Evolutionary conservation across 2,113 vertebrate species (phyloP), one percentile per base, ranked within the genome.

Genomic region (Triplophysa siluroides): DNA sequence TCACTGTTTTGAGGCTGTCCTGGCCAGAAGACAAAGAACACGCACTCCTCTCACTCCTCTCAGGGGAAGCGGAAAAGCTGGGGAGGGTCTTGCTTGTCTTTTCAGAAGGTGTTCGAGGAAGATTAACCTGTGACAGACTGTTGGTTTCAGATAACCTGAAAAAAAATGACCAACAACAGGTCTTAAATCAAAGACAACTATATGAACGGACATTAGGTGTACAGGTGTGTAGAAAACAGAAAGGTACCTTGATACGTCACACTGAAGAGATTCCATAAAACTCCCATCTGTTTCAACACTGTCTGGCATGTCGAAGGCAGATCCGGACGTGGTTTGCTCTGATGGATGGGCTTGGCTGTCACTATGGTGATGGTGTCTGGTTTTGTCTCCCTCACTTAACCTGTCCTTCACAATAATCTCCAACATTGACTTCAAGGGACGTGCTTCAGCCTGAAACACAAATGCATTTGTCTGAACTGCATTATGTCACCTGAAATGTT

Each of bases 381-480:
- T 81, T 43, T 84, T 85, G 45, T 84, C 92, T 29, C 74, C 78
- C 50, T 85, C 87, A 70, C 93, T 93, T 69, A 97, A 90, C 72
- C 93, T 95, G 54, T 96, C 93, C 85, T 91, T 94, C 5, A 96
- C 93, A 65, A 97, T 95, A 14, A 99, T 93, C 88, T 99, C 97
- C 80, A 99, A 91, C 70, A 95, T 92, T 0, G 97, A 95, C 90
- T 96, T 97, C 66, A 97, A 83, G 9, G 95, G 96, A 13, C 81
- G 78, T 50, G 80, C 85, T 56, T 89, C 88, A 43, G 83, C 78
- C 93, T 94, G 80, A 54, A 87, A 69, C 16, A 70, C 21, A 71
- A 21, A 16, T 64, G 16, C 14, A 33, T 75, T 47, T 60, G 33
- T 38, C 33, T 38, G 33, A 38, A 38, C 33, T 38, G 33, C 33